Conservation (phyloP, 1,140 invertebrate genomes). For the Meloidogyne floridensis region DNA sequence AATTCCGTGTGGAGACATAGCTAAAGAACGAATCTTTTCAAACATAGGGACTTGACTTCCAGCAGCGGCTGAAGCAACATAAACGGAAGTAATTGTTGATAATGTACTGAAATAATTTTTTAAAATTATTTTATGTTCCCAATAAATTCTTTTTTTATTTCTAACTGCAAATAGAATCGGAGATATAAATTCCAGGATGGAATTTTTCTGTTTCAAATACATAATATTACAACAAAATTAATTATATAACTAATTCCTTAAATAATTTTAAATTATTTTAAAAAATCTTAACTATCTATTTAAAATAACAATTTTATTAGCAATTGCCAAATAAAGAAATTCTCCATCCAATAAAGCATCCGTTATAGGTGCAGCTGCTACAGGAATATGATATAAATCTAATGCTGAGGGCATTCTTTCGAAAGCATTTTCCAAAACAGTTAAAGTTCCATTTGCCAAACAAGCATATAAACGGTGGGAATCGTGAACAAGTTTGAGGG, state of each 20-base stretch:
- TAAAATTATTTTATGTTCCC: background rate
- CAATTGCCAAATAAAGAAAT: conserved; percentile 69
- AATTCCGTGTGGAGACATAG: conserved; percentile 66
- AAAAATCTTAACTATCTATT: conserved; percentile 66
- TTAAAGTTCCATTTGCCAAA: conserved; percentile 70
- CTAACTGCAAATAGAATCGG: too few species aligned
- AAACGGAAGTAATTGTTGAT: conserved; percentile 68
- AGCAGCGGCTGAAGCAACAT: conserved; percentile 64
- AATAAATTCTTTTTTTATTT: background rate
- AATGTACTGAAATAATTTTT: conserved; percentile 65
- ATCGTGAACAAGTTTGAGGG: conserved; percentile 66
- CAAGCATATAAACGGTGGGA: conserved; percentile 68
- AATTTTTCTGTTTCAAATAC: too few species aligned
- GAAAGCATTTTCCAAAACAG: conserved; percentile 67
- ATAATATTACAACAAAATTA: too few species aligned
- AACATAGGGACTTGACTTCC: conserved; percentile 61
- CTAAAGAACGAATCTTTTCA: conserved; percentile 60
- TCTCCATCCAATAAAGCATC: conserved; percentile 66
- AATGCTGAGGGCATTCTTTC: conserved; percentile 50
- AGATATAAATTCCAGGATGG: too few species aligned
- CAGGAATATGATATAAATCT: conserved; percentile 69
- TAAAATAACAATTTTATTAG: conserved; percentile 69
- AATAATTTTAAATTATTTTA: conserved; percentile 11
- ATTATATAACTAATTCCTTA: background rate
- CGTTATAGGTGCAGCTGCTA: conserved; percentile 69